These are phyloP conservation scores for Mesembrinibis cayennensis DNA, from an alignment of 2,113 vertebrate genomes.

Conservation along the genomic window DNA sequence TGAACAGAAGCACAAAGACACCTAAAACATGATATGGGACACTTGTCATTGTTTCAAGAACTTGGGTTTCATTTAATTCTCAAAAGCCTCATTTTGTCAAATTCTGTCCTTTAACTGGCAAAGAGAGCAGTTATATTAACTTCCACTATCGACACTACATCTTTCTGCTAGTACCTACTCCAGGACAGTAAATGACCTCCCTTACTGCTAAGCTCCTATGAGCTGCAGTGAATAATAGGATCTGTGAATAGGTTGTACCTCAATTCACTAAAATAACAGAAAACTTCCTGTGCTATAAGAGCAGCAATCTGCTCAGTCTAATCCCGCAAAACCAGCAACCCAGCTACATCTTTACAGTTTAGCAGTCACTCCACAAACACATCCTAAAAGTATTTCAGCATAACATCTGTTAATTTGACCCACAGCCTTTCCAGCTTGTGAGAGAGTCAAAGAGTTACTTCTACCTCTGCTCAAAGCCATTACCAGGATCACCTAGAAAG, in stretches of 20 bases:
- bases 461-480: neutral
- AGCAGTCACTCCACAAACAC: neutral
- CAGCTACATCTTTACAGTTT: neutral
- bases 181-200: neutral
- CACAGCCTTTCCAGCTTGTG: neutral
- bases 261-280: neutral
- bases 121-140: neutral
- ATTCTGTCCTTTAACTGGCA: neutral
- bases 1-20: neutral
- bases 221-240: neutral
- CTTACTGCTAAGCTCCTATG: neutral
- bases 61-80: neutral
- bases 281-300: neutral
- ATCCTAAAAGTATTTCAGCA: neutral
- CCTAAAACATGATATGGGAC: neutral
- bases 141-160: rapidly evolving
- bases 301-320: neutral
- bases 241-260: neutral
- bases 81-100: neutral
- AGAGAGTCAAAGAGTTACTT: neutral
- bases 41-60: neutral
- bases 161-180: neutral
- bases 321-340: neutral
- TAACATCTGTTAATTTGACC: neutral
- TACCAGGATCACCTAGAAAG: neutral